Percentiles rank a stretch among this genome's conserved stretches.
These are phyloP conservation scores for Taenaris catops DNA, from an alignment of 2,888 invertebrate genomes.

Conservation along the genomic window DNA sequence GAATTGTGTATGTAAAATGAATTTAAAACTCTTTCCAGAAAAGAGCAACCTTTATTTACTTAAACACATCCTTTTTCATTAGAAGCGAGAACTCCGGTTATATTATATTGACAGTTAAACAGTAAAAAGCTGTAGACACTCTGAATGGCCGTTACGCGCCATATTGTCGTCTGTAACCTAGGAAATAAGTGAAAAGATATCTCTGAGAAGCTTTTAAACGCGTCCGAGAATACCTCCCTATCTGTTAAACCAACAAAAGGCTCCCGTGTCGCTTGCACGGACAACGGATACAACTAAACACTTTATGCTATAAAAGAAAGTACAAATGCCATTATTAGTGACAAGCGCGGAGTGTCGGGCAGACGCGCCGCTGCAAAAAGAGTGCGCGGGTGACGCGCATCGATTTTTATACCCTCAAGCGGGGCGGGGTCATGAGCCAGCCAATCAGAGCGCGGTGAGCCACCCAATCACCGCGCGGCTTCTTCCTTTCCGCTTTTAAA, in stretches of 20 bases:
- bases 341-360: conserved; percentile 64
- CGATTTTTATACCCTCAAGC: conserved; percentile 72
- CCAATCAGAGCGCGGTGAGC: conserved; percentile 70
- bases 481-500: conserved; percentile 60
- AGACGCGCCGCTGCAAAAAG: conserved; percentile 65
- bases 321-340: conserved; percentile 71
- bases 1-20: too few relatives aligned
- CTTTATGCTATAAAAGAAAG: conserved; percentile 67
- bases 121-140: conserved; percentile 30
- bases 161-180: conserved; percentile 32
- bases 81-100: conserved; percentile 20
- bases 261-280: conserved; percentile 58
- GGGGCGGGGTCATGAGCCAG: conserved; percentile 67
- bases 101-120: conserved; percentile 31
- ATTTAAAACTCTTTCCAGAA: too few relatives aligned
- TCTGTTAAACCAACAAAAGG: conserved; percentile 57
- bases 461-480: conserved; percentile 64
- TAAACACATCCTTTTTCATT: conserved; percentile 18
- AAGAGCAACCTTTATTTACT: conserved; percentile 8
- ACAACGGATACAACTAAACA: conserved; percentile 73
- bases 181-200: conserved; percentile 55
- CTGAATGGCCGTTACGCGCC: conserved; percentile 33
- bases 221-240: conserved; percentile 49
- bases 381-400: conserved; percentile 51
- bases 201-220: conserved; percentile 52